A percentile compares a stretch with the other conserved stretches of the same genome.
phyloP scores from a whole-genome alignment of 2,113 vertebrate genomes.

The Cyprinodon brontotheroides region DNA sequence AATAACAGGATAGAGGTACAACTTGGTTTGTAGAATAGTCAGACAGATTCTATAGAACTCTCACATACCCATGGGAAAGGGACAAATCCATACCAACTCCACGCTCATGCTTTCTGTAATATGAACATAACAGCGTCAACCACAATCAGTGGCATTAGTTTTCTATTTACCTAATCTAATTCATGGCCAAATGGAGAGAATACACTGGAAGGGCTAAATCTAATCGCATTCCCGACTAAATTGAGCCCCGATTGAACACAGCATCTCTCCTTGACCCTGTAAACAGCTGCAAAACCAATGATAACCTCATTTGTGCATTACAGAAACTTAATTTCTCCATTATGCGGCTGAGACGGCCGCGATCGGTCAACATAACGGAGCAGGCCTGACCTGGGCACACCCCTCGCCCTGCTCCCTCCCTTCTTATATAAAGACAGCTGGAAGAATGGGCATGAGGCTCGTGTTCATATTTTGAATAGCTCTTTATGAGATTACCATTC shows the following conservation, averaged over 20 bases:
- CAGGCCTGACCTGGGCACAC: constrained; percentile 45
- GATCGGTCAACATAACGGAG: constrained; percentile 51
- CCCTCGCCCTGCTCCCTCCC: background rate
- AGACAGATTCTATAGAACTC: background rate
- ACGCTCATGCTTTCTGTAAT: constrained; percentile 9
- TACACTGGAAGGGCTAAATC: constrained; percentile 54
- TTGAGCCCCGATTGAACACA: constrained; percentile 62
- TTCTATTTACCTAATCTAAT: constrained; percentile 69
- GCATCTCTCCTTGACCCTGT: constrained; percentile 70
- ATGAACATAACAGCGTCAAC: constrained; percentile 58
- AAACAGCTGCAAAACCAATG: constrained; percentile 72
- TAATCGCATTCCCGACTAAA: constrained; percentile 70
- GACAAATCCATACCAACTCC: background rate
- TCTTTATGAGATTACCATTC: constrained; percentile 22
- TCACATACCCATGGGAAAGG: background rate
- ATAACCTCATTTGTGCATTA: constrained; percentile 73
- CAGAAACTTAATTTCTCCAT: constrained; percentile 71
- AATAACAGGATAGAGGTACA: background rate
- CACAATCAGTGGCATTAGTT: constrained; percentile 62
- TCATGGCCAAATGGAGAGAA: constrained; percentile 63
- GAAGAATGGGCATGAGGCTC: constrained; percentile 12
- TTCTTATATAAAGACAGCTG: background rate
- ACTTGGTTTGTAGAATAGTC: background rate
- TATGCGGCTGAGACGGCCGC: constrained; percentile 49
- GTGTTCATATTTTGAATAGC: constrained; percentile 26